Percentiles rank a stretch among this genome's conserved stretches.
Conservation (phyloP, 2,888 invertebrate species). For the Caenorhabditis afra region DNA sequence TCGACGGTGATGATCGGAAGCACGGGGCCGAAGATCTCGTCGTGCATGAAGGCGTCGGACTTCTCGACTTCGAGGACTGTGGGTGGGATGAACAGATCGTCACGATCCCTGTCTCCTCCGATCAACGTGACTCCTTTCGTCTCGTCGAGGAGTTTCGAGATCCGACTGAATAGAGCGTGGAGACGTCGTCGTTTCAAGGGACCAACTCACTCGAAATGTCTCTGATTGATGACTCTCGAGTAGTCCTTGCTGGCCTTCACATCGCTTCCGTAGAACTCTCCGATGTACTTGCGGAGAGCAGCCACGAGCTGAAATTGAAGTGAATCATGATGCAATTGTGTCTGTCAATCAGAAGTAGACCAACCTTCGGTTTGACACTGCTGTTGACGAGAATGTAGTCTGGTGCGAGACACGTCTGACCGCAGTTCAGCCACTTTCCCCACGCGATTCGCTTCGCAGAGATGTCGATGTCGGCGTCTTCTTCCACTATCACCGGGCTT, state of each 20-base stretch:
- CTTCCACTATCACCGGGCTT: constrained; percentile 92
- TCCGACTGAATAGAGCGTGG: constrained; percentile 86
- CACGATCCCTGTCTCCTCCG: constrained; percentile 84
- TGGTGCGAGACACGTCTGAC: constrained; percentile 79
- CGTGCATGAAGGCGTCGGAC: constrained; percentile 85
- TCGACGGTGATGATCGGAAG: constrained; percentile 91
- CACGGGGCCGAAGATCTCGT: constrained; percentile 97
- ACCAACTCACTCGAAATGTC: constrained; percentile 86
- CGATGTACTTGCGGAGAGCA: constrained; percentile 58
- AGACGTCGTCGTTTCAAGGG: too few species aligned
- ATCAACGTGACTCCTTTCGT: constrained; percentile 85
- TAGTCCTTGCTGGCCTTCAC: constrained; percentile 87
- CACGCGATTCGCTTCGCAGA: constrained; percentile 90
- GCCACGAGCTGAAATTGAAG: constrained; percentile 66
- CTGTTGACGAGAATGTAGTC: constrained; percentile 75
- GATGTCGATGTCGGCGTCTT: constrained; percentile 87
- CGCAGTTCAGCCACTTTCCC: constrained; percentile 92
- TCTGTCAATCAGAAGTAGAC: neutral
- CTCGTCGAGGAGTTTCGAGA: constrained; percentile 85
- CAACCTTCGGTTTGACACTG: constrained; percentile 63
- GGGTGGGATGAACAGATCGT: constrained; percentile 89
- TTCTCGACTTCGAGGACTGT: constrained; percentile 87
- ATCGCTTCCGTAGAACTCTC: constrained; percentile 62
- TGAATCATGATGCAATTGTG: too few species aligned
- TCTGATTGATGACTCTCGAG: constrained; percentile 89